Conservation (phyloP, 2,113 vertebrate species). For the Spermophilus dauricus region DNA sequence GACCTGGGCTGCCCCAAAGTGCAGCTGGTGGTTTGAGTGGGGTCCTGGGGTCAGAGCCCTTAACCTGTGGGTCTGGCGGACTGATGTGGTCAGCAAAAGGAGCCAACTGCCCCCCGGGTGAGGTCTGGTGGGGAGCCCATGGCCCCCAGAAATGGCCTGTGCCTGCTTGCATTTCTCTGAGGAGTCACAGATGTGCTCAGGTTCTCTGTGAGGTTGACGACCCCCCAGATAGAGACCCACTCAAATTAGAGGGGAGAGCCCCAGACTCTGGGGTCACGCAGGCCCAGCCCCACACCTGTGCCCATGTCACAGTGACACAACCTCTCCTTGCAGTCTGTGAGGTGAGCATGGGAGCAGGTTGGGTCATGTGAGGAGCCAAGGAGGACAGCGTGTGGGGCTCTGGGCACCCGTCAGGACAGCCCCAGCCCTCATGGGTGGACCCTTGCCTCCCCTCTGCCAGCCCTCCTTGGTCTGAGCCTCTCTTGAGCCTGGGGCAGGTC, state of each 20-base stretch:
- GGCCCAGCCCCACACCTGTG: neutral
- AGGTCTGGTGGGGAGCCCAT: neutral
- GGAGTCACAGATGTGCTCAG: neutral
- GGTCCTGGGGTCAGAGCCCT: neutral
- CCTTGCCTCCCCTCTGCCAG: neutral
- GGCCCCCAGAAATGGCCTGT: neutral
- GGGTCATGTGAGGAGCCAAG: accelerated
- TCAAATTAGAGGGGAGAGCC: neutral
- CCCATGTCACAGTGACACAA: accelerated
- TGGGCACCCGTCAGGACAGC: accelerated
- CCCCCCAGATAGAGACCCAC: neutral
- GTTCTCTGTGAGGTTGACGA: neutral
- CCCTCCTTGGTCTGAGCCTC: neutral
- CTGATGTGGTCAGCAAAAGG: neutral
- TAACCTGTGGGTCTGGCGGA: neutral
- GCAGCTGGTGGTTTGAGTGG: neutral
- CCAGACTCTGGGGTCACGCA: neutral
- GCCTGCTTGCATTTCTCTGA: neutral
- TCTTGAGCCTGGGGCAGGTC: neutral
- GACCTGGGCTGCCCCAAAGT: neutral
- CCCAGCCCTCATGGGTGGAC: neutral
- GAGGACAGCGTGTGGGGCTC: accelerated
- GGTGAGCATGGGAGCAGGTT: accelerated
- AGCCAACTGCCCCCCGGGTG: no score
- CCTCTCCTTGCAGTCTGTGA: no score